Conservation (phyloP, 2,113 vertebrate species). For the Passer montanus region DNA sequence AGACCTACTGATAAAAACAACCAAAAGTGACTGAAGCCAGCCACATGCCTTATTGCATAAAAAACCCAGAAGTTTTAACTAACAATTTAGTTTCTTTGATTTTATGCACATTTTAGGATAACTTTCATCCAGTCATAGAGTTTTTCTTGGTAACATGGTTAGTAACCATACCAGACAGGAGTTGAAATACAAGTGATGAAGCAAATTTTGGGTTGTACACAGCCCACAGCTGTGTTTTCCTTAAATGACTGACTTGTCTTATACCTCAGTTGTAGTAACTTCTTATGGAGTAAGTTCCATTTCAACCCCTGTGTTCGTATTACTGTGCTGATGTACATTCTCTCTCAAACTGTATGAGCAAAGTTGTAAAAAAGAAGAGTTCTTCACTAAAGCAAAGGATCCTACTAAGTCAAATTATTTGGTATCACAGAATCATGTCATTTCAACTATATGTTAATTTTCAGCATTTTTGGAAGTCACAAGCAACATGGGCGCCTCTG, state of each 20-base stretch:
- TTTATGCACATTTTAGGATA: background rate
- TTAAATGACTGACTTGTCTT: background rate
- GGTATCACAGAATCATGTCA: background rate
- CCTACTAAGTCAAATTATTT: background rate
- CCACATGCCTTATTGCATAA: background rate
- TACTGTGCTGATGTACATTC: background rate
- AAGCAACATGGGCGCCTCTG: background rate
- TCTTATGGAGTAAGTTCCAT: background rate
- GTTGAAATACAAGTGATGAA: background rate
- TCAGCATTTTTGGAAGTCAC: background rate
- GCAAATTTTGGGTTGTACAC: background rate
- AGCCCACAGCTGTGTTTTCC: background rate
- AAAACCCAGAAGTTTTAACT: background rate
- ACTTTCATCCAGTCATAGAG: background rate
- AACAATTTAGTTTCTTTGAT: background rate
- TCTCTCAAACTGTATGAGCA: background rate
- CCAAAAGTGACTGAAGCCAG: background rate
- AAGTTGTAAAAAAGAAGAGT: background rate
- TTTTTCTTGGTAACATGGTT: background rate
- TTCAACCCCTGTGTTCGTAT: background rate
- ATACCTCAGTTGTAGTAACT: background rate
- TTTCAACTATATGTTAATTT: background rate
- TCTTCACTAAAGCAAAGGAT: background rate
- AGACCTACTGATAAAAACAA: background rate
- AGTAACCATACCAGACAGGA: background rate